Percentiles rank a stretch among this genome's conserved stretches.
These are phyloP conservation scores for Butorides virescens DNA, from an alignment of 2,113 vertebrate species.

Conservation along the genomic window DNA sequence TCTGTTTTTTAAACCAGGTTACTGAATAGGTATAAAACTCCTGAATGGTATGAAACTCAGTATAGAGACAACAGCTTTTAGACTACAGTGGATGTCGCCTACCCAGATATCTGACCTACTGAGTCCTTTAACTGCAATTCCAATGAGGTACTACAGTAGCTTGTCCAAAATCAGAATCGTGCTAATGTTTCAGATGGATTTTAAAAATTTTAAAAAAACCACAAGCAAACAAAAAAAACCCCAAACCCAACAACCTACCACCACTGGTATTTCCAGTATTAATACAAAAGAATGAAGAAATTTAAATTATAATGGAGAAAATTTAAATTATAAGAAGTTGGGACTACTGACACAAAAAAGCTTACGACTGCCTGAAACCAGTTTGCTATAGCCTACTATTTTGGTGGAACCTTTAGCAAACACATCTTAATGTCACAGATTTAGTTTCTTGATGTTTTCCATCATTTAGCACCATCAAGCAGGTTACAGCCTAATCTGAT, in stretches of 20 bases:
- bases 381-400: background rate
- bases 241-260: background rate
- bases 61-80: background rate
- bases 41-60: background rate
- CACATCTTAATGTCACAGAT: background rate
- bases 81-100: background rate
- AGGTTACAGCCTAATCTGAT: background rate
- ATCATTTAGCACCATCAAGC: background rate
- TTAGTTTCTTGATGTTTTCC: background rate
- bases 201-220: background rate
- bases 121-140: background rate
- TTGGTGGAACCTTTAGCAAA: background rate
- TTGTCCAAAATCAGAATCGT: background rate
- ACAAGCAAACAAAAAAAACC: background rate
- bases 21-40: background rate
- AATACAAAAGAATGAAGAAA: background rate
- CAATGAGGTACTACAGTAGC: background rate
- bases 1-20: background rate
- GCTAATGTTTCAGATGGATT: background rate
- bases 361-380: background rate
- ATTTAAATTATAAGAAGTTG: background rate
- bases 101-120: background rate
- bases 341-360: background rate
- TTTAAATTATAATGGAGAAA: background rate
- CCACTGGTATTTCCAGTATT: background rate